Evolutionary conservation across 2,888 invertebrate genomes (phyloP).

Genomic region (Hirtodrosophila confusa): DNA sequence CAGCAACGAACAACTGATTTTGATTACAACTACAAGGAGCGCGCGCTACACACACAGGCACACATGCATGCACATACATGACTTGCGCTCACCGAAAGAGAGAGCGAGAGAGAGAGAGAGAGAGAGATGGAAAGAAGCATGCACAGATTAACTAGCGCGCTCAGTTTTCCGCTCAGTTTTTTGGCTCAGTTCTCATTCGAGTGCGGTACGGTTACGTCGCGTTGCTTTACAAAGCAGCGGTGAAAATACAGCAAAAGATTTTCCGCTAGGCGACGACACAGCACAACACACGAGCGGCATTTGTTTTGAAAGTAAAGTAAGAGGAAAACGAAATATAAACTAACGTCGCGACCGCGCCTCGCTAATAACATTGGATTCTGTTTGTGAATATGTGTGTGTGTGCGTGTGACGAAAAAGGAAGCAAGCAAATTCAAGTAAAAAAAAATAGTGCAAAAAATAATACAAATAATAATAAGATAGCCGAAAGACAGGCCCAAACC

Average conservation of each 20-base stretch:
- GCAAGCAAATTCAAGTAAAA: slow-evolving; percentile 41
- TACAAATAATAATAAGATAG: slow-evolving; percentile 70
- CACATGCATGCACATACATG: slow-evolving; percentile 23
- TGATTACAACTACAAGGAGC: slow-evolving; percentile 66
- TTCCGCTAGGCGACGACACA: slow-evolving; percentile 50
- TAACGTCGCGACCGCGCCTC: slow-evolving; percentile 67
- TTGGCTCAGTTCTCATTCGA: slow-evolving; percentile 59
- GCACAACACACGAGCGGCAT: slow-evolving; percentile 67
- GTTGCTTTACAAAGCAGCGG: slow-evolving; percentile 50
- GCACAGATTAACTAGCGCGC: slow-evolving; percentile 57
- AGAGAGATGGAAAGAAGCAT: slow-evolving; percentile 31
- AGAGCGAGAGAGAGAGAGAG: slow-evolving; percentile 27
- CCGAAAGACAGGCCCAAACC: slow-evolving; percentile 62
- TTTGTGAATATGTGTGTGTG: slow-evolving; percentile 36
- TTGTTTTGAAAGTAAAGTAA: slow-evolving; percentile 74
- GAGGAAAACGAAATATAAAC: slow-evolving; percentile 67
- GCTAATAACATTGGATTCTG: slow-evolving; percentile 52
- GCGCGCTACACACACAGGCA: slow-evolving; percentile 45
- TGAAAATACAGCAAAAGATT: slow-evolving; percentile 64
- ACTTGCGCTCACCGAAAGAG: slow-evolving; percentile 41
- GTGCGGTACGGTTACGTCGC: slow-evolving; percentile 72
- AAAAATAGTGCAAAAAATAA: slow-evolving; percentile 65
- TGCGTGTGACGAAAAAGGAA: slow-evolving; percentile 52
- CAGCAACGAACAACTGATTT: slow-evolving; percentile 70
- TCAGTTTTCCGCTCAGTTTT: slow-evolving; percentile 41